These are phyloP conservation scores for Scaptomyza pallida DNA, from an alignment of 1,140 invertebrate genomes.

Conservation along the genomic window DNA sequence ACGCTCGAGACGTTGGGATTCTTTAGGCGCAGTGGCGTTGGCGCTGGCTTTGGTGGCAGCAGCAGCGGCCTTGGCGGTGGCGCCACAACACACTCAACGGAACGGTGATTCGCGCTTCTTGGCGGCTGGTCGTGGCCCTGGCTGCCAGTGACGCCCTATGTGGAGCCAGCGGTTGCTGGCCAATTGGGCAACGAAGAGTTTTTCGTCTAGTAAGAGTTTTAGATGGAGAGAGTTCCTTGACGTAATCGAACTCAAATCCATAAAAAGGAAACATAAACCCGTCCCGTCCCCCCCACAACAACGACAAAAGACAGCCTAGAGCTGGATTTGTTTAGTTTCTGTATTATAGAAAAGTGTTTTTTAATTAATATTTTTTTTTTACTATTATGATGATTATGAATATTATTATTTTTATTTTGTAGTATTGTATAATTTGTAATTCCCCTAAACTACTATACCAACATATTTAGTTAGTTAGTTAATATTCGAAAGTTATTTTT, in stretches of 20 bases:
- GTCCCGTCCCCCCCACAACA: constrained; percentile 1
- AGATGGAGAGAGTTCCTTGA: constrained; percentile 10
- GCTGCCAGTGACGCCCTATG: constrained; percentile 42
- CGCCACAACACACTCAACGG: constrained; percentile 75
- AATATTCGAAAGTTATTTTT: constrained; percentile 33
- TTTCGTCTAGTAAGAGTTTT: constrained; percentile 49
- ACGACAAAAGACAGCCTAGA: constrained; percentile 2
- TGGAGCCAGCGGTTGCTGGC: constrained; percentile 53
- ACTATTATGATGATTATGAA: no score
- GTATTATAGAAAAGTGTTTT: constrained; percentile 42
- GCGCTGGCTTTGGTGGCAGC: constrained; percentile 46
- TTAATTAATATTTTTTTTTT: neutral
- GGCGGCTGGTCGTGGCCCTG: constrained; percentile 71
- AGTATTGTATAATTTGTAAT: constrained; percentile 29
- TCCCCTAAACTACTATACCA: constrained; percentile 1
- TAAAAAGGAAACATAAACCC: constrained; percentile 24
- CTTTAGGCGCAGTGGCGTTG: constrained; percentile 84
- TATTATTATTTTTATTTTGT: constrained; percentile 12
- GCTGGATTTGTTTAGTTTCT: constrained; percentile 37
- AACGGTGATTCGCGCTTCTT: constrained; percentile 77
- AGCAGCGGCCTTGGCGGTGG: constrained; percentile 58
- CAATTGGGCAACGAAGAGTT: constrained; percentile 69
- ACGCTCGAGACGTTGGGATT: constrained; percentile 90
- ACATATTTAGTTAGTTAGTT: constrained; percentile 34
- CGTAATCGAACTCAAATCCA: constrained; percentile 17